These are phyloP conservation scores for Cantharis rustica DNA, from an alignment of 2,888 invertebrate species.

Conservation along the genomic window DNA sequence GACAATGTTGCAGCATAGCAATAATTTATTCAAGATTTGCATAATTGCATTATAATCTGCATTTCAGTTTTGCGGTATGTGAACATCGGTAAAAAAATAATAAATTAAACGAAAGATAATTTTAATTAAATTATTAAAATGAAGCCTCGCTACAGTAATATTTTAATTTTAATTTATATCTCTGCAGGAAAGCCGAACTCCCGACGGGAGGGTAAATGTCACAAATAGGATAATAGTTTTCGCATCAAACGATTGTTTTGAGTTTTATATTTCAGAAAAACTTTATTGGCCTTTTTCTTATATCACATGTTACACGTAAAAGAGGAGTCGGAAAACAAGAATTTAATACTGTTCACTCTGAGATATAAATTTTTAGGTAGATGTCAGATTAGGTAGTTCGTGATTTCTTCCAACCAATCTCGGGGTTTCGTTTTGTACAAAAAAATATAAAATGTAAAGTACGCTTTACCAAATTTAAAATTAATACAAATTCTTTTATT, in stretches of 20 bases:
- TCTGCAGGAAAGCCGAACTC: neutral
- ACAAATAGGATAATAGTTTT: neutral
- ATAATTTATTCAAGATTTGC: neutral
- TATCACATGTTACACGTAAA: neutral
- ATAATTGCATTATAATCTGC: neutral
- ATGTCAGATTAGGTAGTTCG: constrained; percentile 6
- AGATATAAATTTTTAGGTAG: constrained; percentile 15
- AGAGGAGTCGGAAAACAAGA: neutral
- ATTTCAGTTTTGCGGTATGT: no score
- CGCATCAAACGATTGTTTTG: neutral
- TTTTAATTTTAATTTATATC: neutral
- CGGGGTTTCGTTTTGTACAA: neutral
- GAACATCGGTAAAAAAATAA: no score
- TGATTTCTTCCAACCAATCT: neutral
- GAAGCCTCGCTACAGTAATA: neutral
- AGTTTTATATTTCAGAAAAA: neutral
- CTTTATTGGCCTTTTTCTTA: neutral
- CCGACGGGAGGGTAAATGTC: neutral
- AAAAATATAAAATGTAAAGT: neutral
- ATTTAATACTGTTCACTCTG: constrained; percentile 3
- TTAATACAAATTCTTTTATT: neutral
- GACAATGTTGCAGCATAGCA: neutral
- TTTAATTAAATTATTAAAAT: neutral
- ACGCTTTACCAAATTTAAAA: neutral
- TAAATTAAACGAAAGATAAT: no score